Conservation (phyloP, 30 jellyfish, hydroid and myxozoan species). For the Haliclystus octoradiatus region DNA sequence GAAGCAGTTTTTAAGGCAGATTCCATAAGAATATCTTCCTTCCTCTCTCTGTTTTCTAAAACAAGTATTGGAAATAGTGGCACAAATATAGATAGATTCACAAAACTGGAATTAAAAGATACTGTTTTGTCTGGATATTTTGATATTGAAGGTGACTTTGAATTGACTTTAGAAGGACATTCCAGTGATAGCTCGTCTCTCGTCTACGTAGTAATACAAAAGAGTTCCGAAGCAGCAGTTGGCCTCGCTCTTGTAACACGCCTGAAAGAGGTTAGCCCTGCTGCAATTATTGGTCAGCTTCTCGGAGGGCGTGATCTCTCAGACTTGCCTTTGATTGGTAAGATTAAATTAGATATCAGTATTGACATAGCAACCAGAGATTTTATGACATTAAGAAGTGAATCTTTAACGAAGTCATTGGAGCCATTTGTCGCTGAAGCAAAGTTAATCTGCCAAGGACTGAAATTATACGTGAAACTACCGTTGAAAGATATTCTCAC, state of each 20-base stretch:
- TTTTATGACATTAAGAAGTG: background rate
- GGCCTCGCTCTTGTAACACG: background rate
- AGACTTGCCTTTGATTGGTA: background rate
- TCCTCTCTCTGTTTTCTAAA: background rate
- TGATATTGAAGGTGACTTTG: background rate
- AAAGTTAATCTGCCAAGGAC: background rate
- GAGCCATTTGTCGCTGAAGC: background rate
- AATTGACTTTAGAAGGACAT: background rate
- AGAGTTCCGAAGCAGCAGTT: background rate
- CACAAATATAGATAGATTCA: background rate
- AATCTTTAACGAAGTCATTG: background rate
- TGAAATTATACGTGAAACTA: background rate
- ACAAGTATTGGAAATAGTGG: background rate
- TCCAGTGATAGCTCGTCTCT: background rate
- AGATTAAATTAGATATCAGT: background rate
- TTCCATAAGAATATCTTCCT: background rate
- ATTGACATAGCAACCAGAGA: background rate
- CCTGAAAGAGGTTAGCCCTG: background rate
- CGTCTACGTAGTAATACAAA: background rate
- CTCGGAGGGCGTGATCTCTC: background rate
- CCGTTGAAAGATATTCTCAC: background rate
- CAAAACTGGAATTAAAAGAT: background rate
- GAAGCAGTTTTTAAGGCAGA: background rate
- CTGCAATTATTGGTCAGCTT: background rate
- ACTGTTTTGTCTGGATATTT: background rate